Base-by-base conservation (phyloP, 1,140 invertebrate species). In the Pseudachorutes palmiensis region DNA sequence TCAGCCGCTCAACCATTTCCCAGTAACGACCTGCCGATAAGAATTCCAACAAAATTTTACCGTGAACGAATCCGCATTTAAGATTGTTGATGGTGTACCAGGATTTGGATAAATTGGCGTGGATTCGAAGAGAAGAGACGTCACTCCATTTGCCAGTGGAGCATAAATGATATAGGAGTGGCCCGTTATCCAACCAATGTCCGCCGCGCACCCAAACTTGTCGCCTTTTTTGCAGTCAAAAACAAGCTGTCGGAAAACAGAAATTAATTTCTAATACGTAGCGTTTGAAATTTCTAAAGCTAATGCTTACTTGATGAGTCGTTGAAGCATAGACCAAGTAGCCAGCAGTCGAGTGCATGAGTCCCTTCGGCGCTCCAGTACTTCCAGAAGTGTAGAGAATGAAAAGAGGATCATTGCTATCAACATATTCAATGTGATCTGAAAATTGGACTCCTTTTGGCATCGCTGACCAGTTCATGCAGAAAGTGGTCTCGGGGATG, bases 151-250 rank as follows among this genome's bases (percentile, higher is more conserved):
- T 22, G 76, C 75, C 16, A 85, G 74, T 19, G 83, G 82, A 51
- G 82, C 83, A 75, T 85, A 85, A 3, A 82, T 77, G 29, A 81
- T 79, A 75, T 84, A 84, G 29, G 76, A 77, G 72, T 84, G 83
- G 2, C 82, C 83, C 14, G 83, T 84, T 36, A 84, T 83, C 72
- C 83, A 84, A 19, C 83, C 83, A 64, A 84, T 80, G 70, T 84
- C 83, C n/a, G 83, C 82, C 22, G 83, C 79, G 77, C 83, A 84
- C 1, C 79, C 82, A 76, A 82, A 84, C 26, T 78, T 75, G 68
- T 84, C 82, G 0, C 78, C 79, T 1, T 72, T 73, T 19, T 77
- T 67, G 72, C 77, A 81, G 74, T 83, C 78, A 75, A 83, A 83
- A n/a, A 80, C 81, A 65, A 75, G 69, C 76, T 81, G 65, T 31